Evolutionary conservation across 2,888 invertebrate genomes (phyloP), one percentile per base, ranked within the genome.

Genomic region (Ceramica pisi): DNA sequence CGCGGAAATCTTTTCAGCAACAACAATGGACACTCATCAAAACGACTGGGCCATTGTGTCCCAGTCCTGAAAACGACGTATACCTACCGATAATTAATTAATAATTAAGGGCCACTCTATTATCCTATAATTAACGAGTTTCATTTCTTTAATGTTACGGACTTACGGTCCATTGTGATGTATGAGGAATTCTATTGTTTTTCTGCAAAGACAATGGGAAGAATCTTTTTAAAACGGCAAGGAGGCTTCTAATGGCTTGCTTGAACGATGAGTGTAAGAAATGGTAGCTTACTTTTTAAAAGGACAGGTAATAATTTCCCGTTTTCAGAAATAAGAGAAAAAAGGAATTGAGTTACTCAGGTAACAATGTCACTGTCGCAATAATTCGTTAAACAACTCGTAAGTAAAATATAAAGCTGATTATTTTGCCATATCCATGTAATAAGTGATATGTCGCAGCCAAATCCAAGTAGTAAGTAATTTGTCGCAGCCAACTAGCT

Each of bases 1-100:
- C 55, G 72, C 78, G 72, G 75, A 80, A 84, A 86, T 88, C 87
- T 88, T 88, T 87, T 86, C 82, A 81, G 83, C 62, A 78, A 76
- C 82, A 75, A 87, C 88, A 88, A 88, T 88, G 86, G 83, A 81
- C 86, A 88, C 86, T 87, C 80, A 85, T 90, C 87, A 86, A 81
- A 84, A 78, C 81, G 82, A 77, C 76, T 78, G 72, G 80, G 66
- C 86, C 87, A 87, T 90, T 91, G 88, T 90, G 75, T 80, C 80
- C 80, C 77, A 69, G 48, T 70, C 75, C 91, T 91, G 91, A 77
- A 71, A 71, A 69, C 83, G 90, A 91, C 91, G 82, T 88, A 83
- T 84, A 79, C 87, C 83, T 84, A 79, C 87, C 83, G 86, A 88
- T 89, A 91, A 91, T 91, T 91, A 91, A 91, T 91, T 91, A 90